Evolutionary conservation across 1,140 invertebrate genomes (phyloP).

Genomic region (Dreissena polymorpha): DNA sequence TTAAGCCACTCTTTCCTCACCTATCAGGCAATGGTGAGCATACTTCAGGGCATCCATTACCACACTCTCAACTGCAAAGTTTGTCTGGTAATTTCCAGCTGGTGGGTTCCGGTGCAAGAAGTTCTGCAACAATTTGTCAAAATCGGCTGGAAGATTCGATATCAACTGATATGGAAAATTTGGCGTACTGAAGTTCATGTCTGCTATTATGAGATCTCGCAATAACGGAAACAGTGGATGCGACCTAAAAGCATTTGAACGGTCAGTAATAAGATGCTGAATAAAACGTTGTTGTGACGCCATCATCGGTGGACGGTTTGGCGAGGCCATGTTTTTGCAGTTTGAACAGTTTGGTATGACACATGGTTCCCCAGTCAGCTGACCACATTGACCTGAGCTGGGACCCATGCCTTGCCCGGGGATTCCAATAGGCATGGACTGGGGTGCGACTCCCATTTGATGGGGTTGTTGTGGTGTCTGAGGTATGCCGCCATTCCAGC

Average conservation of each 20-base stretch:
- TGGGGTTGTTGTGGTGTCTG: constrained; percentile 58
- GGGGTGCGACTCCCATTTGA: constrained; percentile 56
- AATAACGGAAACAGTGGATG: constrained; percentile 78
- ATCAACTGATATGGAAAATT: constrained; percentile 77
- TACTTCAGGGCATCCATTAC: constrained; percentile 78
- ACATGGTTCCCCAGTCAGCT: constrained; percentile 61
- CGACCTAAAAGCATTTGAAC: constrained; percentile 76
- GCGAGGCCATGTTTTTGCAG: constrained; percentile 68
- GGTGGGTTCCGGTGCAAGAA: constrained; percentile 76
- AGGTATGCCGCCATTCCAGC: constrained; percentile 60
- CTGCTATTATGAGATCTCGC: constrained; percentile 78
- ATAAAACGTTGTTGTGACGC: constrained; percentile 77
- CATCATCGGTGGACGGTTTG: constrained; percentile 70
- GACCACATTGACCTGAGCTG: constrained; percentile 55
- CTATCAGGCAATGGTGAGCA: constrained; percentile 77
- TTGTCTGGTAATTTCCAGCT: constrained; percentile 72
- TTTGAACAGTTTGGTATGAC: constrained; percentile 69
- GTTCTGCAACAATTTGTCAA: constrained; percentile 76
- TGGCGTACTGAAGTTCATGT: constrained; percentile 78
- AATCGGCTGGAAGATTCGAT: constrained; percentile 75
- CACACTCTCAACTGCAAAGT: constrained; percentile 76
- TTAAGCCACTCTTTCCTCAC: constrained; percentile 48
- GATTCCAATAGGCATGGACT: constrained; percentile 48
- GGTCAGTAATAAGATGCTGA: constrained; percentile 76
- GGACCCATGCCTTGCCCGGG: constrained; percentile 46